These are phyloP conservation scores for Poeciliopsis retropinna DNA, from an alignment of 2,113 vertebrate species.

Conservation along the genomic window DNA sequence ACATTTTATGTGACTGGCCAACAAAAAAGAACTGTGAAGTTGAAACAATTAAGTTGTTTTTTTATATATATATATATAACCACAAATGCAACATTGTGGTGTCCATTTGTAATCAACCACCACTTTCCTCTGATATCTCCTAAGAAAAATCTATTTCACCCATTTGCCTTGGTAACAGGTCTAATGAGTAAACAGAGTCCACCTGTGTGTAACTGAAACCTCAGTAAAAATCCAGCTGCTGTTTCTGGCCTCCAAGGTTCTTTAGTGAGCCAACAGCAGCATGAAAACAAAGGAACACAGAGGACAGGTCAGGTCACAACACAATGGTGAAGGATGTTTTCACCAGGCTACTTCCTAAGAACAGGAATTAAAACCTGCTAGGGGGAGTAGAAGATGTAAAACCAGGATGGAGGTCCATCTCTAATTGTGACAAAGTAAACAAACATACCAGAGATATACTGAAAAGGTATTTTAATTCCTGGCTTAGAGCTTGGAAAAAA, in stretches of 20 bases:
- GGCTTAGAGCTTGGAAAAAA: neutral
- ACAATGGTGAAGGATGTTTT: too few relatives aligned
- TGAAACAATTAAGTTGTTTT: neutral
- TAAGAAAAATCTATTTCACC: neutral
- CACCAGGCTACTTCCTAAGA: too few relatives aligned
- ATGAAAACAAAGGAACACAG: too few relatives aligned
- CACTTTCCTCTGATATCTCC: neutral
- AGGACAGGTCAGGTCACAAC: too few relatives aligned
- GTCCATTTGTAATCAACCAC: neutral
- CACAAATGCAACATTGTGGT: neutral
- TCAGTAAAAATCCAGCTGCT: too few relatives aligned
- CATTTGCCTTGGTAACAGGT: neutral
- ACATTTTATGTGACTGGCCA: neutral
- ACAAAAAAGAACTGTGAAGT: neutral
- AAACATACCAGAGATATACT: neutral
- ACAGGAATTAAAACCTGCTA: neutral
- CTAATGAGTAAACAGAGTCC: neutral
- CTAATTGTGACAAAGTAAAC: neutral
- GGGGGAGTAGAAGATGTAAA: neutral
- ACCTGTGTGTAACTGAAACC: neutral
- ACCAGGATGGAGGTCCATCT: neutral
- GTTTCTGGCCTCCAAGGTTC: neutral
- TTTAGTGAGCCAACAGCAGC: too few relatives aligned
- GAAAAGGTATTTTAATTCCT: neutral
- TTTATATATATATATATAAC: too few relatives aligned